A percentile compares a stretch with the other conserved stretches of the same genome.
Conservation (phyloP, 2,113 vertebrate genomes). For the Coptodon bakossiorum region DNA sequence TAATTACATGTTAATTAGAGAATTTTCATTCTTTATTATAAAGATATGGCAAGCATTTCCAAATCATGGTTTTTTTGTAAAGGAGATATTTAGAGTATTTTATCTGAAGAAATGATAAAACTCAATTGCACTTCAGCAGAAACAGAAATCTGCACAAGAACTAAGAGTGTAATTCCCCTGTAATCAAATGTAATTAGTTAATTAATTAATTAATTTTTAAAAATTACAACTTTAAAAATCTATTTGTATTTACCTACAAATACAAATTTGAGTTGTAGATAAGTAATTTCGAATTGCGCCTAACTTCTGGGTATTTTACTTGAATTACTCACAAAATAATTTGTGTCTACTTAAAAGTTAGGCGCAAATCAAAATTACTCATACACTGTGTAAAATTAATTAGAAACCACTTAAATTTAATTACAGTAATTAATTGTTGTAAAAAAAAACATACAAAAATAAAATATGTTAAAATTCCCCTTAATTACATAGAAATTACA, state of each 20-base stretch:
- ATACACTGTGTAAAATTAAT: background rate
- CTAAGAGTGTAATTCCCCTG: background rate
- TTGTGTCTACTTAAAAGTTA: background rate
- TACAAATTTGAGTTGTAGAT: background rate
- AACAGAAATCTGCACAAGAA: background rate
- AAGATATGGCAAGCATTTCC: background rate
- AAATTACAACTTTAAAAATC: background rate
- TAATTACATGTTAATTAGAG: background rate
- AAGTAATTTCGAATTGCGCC: background rate
- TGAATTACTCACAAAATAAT: background rate
- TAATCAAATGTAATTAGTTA: background rate
- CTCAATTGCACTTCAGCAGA: background rate
- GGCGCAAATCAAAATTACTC: background rate
- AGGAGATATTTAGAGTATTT: background rate
- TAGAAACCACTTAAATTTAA: background rate
- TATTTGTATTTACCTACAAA: background rate
- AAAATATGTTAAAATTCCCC: background rate
- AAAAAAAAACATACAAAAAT: background rate
- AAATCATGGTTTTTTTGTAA: background rate
- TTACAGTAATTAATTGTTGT: background rate
- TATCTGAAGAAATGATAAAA: background rate
- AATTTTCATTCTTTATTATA: background rate
- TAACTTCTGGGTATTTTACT: background rate
- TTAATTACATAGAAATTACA: background rate
- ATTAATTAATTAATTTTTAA: background rate